These are phyloP conservation scores for Trididemnum nubilum DNA, from an alignment of 23 tunicate genomes.

Conservation along the genomic window DNA sequence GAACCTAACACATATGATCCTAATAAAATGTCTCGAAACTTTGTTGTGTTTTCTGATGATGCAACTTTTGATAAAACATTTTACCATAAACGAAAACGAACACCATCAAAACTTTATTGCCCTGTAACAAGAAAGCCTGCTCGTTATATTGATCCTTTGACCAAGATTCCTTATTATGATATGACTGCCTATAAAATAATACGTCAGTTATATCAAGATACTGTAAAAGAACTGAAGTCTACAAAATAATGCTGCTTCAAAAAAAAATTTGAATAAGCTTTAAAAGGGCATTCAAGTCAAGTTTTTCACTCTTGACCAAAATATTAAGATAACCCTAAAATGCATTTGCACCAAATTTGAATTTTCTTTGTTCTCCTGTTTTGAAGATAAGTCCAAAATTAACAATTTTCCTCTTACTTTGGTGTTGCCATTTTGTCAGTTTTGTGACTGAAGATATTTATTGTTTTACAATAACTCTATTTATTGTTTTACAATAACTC, in stretches of 20 bases:
- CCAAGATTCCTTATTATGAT: conserved; percentile 91
- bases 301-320: too few relatives aligned
- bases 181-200: conserved; percentile 72
- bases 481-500: too few relatives aligned
- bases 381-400: too few relatives aligned
- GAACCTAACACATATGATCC: not conserved
- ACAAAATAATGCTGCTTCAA: not conserved
- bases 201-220: conserved; percentile 50
- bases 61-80: conserved; percentile 46
- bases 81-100: conserved; percentile 36
- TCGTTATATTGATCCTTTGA: conserved; percentile 77
- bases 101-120: conserved; percentile 42
- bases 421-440: too few relatives aligned
- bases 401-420: too few relatives aligned
- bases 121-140: conserved; percentile 73
- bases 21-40: conserved; percentile 45
- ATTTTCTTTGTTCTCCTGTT: too few relatives aligned
- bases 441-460: too few relatives aligned
- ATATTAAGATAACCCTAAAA: too few relatives aligned
- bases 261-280: too few relatives aligned
- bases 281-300: too few relatives aligned
- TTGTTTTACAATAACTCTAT: too few relatives aligned
- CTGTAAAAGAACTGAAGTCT: conserved; percentile 34
- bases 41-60: conserved; percentile 64
- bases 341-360: too few relatives aligned